Evolutionary conservation across 2,113 vertebrate species (phyloP).

Genomic region (Melanerpes aurifrons): DNA sequence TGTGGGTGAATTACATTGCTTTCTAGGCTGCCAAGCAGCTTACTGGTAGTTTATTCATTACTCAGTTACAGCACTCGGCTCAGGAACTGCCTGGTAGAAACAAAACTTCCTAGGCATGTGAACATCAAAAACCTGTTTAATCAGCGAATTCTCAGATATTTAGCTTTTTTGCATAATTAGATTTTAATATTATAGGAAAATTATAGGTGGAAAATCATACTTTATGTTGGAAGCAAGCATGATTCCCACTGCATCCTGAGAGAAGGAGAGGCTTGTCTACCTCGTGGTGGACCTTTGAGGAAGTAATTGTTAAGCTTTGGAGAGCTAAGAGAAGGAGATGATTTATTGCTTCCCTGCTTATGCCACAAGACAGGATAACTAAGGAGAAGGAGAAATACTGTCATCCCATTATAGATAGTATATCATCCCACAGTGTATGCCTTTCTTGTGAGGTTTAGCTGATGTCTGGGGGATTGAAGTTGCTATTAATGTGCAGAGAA

Average conservation of each 20-base stretch:
- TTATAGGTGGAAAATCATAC: rapidly evolving
- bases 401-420: neutral
- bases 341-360: neutral
- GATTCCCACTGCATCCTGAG: neutral
- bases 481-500: neutral
- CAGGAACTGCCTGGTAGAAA: neutral
- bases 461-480: neutral
- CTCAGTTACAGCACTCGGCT: rapidly evolving
- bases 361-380: neutral
- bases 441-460: neutral
- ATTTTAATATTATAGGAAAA: neutral
- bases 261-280: neutral
- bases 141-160: neutral
- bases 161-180: neutral
- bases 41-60: neutral
- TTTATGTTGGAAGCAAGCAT: rapidly evolving
- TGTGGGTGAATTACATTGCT: neutral
- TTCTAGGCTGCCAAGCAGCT: neutral
- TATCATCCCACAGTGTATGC: neutral
- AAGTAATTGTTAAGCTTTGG: neutral
- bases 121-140: neutral
- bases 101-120: neutral
- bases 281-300: neutral
- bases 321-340: neutral
- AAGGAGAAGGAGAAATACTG: neutral